Evolutionary conservation across 2,797 vertebrate species (phyloP), one percentile per base, ranked within the genome.

Genomic region (Tangara arthus): DNA sequence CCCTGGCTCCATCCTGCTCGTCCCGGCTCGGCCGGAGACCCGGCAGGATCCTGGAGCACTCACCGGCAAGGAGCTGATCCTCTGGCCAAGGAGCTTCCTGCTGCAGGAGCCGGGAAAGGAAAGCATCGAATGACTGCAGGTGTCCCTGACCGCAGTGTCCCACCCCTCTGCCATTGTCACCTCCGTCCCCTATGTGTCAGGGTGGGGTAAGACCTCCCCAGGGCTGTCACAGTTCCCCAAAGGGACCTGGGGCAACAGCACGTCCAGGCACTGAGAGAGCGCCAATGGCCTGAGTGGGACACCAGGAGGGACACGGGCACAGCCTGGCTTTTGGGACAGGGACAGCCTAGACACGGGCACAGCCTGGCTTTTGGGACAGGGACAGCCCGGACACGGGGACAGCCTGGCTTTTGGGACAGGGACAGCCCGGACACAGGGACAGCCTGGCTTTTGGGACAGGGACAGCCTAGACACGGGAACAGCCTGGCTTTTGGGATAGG

Each of bases 31-130:
- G 9, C 21, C 26, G 10, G 30, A 35, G 11, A 50, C 15, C 22
- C 44, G 52, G 49, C 41, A 32, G 26, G 26, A 23, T 19, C 21
- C 41, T 10, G 64, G 30, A 5, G 28, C 30, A 94, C 98, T 98
- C 96, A 99, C 99, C 2, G 98, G 98, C 69, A 99, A 96, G 1
- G 98, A 99, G 87, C 97, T 97, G 92, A 98, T 98, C 94, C 98
- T 98, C 77, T 98, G 96, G 91, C 98, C 96, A 11, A 98, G 96
- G 93, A 98, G 88, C 85, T 96, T 98, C 35, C 98, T 98, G 19
- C 96, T 97, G 86, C 73, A 87, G 59, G 5, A 55, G 72, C 12
- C 27, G 11, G 27, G 28, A 47, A 87, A 56, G 66, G 9, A 50
- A 61, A 34, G 57, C 32, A 8, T 15, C 2, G 9, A 17, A 26